Evolutionary conservation across 2,797 vertebrate species (phyloP).

Genomic region (Argentina silus): DNA sequence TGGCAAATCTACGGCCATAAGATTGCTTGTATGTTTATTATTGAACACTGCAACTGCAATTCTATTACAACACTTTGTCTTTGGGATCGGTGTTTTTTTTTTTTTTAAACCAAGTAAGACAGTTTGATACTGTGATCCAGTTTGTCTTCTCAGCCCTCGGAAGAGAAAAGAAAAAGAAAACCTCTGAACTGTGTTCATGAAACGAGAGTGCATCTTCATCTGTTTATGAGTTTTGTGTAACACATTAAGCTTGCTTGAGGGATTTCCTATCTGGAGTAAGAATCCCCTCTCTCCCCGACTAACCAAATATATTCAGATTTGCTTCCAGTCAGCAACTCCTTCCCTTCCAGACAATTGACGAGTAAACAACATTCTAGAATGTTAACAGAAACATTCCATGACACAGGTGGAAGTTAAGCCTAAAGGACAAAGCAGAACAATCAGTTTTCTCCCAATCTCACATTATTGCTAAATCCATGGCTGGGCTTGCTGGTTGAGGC

Average conservation of each 20-base stretch:
- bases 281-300: background rate
- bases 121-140: background rate
- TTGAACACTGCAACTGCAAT: background rate
- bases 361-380: background rate
- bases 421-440: slow-evolving; percentile 8
- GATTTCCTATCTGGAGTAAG: background rate
- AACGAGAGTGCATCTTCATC: background rate
- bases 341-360: background rate
- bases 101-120: background rate
- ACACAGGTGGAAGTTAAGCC: background rate
- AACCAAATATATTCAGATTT: background rate
- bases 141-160: background rate
- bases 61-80: background rate
- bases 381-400: background rate
- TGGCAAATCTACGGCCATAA: background rate
- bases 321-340: background rate
- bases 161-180: background rate
- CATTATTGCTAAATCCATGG: slow-evolving; percentile 15
- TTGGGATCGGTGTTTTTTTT: background rate
- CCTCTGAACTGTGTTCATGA: background rate
- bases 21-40: background rate
- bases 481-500: slow-evolving; percentile 8
- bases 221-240: background rate
- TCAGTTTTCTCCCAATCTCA: slow-evolving; percentile 3
- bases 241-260: background rate